Evolutionary conservation across 2,797 vertebrate genomes (phyloP), one percentile per base, ranked within the genome.

Genomic region (Ctenopoma multispine): DNA sequence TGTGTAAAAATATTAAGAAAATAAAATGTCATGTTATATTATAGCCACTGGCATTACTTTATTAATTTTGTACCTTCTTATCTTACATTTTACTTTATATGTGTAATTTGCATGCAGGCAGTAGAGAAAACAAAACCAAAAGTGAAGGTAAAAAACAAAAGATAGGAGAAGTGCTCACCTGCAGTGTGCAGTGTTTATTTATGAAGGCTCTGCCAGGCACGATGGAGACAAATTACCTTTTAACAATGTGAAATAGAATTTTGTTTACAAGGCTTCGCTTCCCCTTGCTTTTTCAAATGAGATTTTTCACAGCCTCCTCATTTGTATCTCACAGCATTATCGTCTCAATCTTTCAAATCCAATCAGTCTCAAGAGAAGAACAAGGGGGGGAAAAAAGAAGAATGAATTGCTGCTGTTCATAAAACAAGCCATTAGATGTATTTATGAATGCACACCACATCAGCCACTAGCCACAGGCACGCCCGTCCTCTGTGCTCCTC

Each of bases 221-320:
- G 81, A 94, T 92, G 90, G 92, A 94, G 93, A 95, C 93, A 94
- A 94, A 95, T 95, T 91, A 93, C 91, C 92, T 94, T 94, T 94
- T 94, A 94, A 95, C 92, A 94, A 94, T 92, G 91, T 91, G 92
- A 92, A 95, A 95, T 93, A 92, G 93, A 94, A 94, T 94, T 94
- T 93, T 94, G 92, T 95, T 95, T 95, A 94, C 94, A 92, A 92
- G 88, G 85, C 93, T 90, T 75, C 61, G 61, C 89, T 90, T 92
- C 87, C 87, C 79, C 75, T 87, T 86, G 81, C 83, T 87, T 91
- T 91, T 92, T 92, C 89, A 92, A 93, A 95, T 94, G 88, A 92
- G 93, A 92, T 94, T 94, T 92, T 89, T 94, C 90, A 85, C 87
- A 83, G 90, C 84, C 84, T 79, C 79, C 81, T 91, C 89, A 92